Conservation (phyloP, 1,140 invertebrate genomes). For the Paraescarpia echinospica region DNA sequence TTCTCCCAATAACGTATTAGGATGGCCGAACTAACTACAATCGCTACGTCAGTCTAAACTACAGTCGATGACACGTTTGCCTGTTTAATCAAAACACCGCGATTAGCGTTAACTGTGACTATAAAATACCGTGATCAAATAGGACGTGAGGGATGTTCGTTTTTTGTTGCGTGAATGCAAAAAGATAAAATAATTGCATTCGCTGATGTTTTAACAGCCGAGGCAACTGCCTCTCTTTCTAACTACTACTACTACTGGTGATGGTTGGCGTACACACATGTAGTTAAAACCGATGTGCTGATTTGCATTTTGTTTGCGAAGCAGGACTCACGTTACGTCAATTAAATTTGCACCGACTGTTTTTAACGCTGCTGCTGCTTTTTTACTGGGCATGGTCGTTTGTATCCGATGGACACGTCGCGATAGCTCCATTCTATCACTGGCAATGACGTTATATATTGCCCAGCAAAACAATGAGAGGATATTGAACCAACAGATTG, state of each 20-base stretch:
- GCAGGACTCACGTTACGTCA: background rate
- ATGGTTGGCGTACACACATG: background rate
- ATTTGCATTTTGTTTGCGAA: background rate
- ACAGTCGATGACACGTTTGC: background rate
- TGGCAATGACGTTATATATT: background rate
- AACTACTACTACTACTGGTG: too few relatives aligned
- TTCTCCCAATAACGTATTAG: too few relatives aligned
- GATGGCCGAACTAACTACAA: too few relatives aligned
- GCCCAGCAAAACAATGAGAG: background rate
- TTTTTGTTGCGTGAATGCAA: background rate
- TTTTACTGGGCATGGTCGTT: too few relatives aligned
- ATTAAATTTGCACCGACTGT: background rate
- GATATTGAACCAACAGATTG: too few relatives aligned
- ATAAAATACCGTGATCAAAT: background rate
- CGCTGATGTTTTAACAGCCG: background rate
- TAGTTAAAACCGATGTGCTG: background rate
- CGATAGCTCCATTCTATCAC: background rate
- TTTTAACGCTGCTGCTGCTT: too few relatives aligned
- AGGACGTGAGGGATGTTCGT: background rate
- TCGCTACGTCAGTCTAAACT: background rate
- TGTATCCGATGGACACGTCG: background rate
- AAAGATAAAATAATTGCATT: background rate
- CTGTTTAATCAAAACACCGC: background rate
- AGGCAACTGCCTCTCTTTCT: background rate
- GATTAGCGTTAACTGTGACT: too few relatives aligned